These are phyloP conservation scores for Bombus difficillimus DNA, from an alignment of 1,140 invertebrate genomes.

Conservation along the genomic window DNA sequence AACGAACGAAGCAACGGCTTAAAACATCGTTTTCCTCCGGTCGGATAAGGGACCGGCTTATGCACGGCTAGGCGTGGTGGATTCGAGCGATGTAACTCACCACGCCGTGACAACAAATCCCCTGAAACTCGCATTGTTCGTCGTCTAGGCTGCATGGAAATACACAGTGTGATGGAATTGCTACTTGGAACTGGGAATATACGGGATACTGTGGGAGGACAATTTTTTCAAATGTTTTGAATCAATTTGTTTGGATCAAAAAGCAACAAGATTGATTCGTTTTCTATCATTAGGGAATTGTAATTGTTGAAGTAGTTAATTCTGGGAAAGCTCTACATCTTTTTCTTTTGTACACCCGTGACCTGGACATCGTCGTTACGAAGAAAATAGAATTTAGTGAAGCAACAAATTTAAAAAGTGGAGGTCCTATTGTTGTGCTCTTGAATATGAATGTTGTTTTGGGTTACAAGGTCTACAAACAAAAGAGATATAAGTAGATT, in stretches of 20 bases:
- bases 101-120: conserved; percentile 35
- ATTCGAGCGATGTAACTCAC: conserved; percentile 47
- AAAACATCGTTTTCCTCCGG: conserved; percentile 57
- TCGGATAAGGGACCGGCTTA: conserved; percentile 47
- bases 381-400: no score
- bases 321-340: no score
- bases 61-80: conserved; percentile 47
- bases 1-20: conserved; percentile 1
- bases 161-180: conserved; percentile 2
- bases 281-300: background rate
- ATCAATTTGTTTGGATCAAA: background rate
- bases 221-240: background rate
- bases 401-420: no score
- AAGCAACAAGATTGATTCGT: background rate
- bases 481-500: no score
- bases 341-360: no score
- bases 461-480: no score
- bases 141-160: background rate
- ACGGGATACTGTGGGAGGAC: background rate
- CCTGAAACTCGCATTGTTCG: conserved; percentile 36
- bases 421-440: no score
- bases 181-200: background rate
- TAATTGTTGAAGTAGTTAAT: no score
- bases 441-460: no score
- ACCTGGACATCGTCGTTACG: no score